Conservation (phyloP, 2,797 vertebrate genomes). For the Ptychobarbus kaznakovi region DNA sequence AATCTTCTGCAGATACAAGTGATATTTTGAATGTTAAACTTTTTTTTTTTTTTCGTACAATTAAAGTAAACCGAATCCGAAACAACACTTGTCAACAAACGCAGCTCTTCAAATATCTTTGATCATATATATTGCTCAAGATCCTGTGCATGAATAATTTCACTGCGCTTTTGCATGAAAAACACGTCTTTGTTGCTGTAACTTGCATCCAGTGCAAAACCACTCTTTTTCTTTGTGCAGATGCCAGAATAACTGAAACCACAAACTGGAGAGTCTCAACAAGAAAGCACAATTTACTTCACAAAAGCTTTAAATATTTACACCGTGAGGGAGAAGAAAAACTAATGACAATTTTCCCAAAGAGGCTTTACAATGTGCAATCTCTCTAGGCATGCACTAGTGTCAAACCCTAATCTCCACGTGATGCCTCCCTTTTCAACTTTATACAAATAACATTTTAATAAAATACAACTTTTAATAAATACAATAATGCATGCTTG, state of each 20-base stretch:
- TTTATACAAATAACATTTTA: constrained; percentile 78
- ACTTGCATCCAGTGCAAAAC: not conserved
- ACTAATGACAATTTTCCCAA: constrained; percentile 80
- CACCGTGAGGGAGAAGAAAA: constrained; percentile 82
- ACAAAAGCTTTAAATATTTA: constrained; percentile 96
- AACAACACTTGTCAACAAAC: no score
- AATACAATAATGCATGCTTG: constrained; percentile 89
- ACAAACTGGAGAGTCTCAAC: not conserved
- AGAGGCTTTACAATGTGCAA: constrained; percentile 91
- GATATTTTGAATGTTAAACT: no score
- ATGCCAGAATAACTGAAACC: not conserved
- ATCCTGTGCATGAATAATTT: no score
- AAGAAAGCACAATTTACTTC: constrained; percentile 86
- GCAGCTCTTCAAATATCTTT: no score
- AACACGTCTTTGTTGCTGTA: not conserved
- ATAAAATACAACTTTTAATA: constrained; percentile 77
- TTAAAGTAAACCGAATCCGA: no score
- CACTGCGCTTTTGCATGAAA: not conserved
- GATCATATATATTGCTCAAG: not conserved
- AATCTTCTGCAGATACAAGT: no score
- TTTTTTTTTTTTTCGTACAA: no score
- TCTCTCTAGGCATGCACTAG: constrained; percentile 88
- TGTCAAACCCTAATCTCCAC: constrained; percentile 70
- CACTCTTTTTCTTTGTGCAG: not conserved
- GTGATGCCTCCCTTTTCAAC: constrained; percentile 79